Evolutionary conservation across 2,113 vertebrate genomes (phyloP).

Genomic region (Aythya baeri): DNA sequence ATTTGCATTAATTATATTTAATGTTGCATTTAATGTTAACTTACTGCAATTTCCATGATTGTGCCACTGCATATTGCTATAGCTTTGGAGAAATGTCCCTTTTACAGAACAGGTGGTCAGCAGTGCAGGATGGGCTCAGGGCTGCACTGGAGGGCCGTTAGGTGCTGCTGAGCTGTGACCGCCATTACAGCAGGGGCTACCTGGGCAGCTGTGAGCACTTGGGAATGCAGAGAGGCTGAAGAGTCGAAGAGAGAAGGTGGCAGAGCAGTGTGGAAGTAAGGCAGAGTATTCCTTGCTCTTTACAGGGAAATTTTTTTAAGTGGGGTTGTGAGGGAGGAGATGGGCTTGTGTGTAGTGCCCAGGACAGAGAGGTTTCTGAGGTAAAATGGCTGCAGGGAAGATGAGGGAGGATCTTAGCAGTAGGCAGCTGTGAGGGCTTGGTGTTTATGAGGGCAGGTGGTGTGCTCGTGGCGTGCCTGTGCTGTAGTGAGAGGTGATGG

Average conservation of each 20-base stretch:
- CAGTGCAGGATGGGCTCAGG: fast-evolving
- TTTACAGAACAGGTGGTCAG: fast-evolving
- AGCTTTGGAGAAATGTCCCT: fast-evolving
- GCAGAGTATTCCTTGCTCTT: fast-evolving
- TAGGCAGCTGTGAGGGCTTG: too few relatives aligned
- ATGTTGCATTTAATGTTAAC: neutral
- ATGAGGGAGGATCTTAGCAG: too few relatives aligned
- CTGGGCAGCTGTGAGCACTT: fast-evolving
- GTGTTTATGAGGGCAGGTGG: neutral
- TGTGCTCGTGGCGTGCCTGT: fast-evolving
- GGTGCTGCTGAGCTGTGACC: neutral
- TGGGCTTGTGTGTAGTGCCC: too few relatives aligned
- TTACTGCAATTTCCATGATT: fast-evolving
- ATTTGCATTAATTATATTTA: neutral
- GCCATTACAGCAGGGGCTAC: fast-evolving
- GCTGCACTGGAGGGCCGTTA: fast-evolving
- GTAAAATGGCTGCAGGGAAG: neutral
- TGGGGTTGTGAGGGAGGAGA: neutral
- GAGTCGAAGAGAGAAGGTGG: neutral
- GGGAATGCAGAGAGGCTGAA: fast-evolving
- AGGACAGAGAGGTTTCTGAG: neutral
- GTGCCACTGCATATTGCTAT: fast-evolving
- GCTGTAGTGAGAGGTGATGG: fast-evolving
- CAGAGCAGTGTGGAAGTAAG: fast-evolving
- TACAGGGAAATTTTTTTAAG: neutral